A percentile compares a stretch with the other conserved stretches of the same genome.
Conservation (phyloP, 2,888 invertebrate species). For the Eupithecia subumbrata region DNA sequence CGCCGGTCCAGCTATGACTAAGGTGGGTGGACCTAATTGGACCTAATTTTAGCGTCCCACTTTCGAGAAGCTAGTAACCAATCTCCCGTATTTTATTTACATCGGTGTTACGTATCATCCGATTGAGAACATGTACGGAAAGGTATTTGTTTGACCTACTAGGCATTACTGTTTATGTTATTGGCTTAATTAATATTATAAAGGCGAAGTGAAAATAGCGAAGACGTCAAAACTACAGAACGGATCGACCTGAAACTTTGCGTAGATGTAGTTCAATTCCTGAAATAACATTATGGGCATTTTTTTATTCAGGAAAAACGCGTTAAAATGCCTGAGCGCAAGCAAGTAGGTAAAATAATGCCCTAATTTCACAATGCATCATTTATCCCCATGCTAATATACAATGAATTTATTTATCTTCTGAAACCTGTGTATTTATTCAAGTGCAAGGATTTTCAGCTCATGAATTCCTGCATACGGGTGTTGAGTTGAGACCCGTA, state of each 20-base stretch:
- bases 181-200: not conserved
- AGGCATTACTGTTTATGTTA: not conserved
- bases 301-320: not conserved
- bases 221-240: not conserved
- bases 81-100: too few species aligned
- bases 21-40: too few species aligned
- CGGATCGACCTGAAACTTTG: not conserved
- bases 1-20: too few species aligned
- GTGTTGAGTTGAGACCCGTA: not conserved
- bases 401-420: not conserved
- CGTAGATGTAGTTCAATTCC: not conserved
- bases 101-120: slow-evolving; percentile 5
- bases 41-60: too few species aligned
- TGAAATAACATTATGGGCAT: not conserved
- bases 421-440: not conserved
- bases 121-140: slow-evolving; percentile 9
- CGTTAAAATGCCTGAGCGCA: not conserved
- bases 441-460: not conserved
- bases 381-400: not conserved
- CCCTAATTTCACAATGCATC: not conserved
- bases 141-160: slow-evolving; percentile 1
- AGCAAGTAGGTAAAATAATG: too few species aligned
- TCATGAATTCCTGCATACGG: not conserved
- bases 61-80: too few species aligned
- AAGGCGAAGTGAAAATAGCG: not conserved